Evolutionary conservation across 2,888 invertebrate genomes (phyloP).

Genomic region (Eilema sororculum): DNA sequence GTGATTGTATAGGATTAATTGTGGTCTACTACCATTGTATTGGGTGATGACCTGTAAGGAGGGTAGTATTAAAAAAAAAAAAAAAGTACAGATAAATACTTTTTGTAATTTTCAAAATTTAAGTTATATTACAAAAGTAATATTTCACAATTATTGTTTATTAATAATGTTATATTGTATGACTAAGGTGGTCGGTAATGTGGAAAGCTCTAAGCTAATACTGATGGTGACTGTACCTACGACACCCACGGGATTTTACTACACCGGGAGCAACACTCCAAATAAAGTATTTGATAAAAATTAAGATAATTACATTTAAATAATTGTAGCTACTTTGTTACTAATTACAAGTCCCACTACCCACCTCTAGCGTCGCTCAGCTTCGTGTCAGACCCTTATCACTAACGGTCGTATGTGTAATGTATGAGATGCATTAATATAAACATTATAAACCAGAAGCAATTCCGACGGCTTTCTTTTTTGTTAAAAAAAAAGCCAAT

Average conservation of each 20-base stretch:
- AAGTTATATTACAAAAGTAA: no score
- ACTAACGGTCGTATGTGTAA: not conserved
- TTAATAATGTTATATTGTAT: no score
- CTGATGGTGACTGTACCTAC: not conserved
- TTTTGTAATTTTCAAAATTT: no score
- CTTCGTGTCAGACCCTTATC: not conserved
- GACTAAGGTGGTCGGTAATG: no score
- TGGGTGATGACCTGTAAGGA: no score
- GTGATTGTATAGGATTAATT: no score
- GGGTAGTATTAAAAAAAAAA: no score
- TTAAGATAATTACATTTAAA: not conserved
- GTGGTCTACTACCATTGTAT: no score
- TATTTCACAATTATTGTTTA: no score
- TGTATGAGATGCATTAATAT: not conserved
- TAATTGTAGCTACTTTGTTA: not conserved
- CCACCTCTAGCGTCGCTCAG: not conserved
- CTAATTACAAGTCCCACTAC: not conserved
- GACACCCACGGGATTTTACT: not conserved
- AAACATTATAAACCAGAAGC: not conserved
- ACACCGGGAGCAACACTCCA: not conserved
- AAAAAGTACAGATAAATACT: no score
- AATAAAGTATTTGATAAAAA: not conserved
- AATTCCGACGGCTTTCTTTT: not conserved
- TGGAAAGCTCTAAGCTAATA: no score
- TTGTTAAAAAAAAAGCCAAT: not conserved